phyloP scores from a whole-genome alignment of 2,113 vertebrate genomes.

The Protobothrops flavoviridis region DNA sequence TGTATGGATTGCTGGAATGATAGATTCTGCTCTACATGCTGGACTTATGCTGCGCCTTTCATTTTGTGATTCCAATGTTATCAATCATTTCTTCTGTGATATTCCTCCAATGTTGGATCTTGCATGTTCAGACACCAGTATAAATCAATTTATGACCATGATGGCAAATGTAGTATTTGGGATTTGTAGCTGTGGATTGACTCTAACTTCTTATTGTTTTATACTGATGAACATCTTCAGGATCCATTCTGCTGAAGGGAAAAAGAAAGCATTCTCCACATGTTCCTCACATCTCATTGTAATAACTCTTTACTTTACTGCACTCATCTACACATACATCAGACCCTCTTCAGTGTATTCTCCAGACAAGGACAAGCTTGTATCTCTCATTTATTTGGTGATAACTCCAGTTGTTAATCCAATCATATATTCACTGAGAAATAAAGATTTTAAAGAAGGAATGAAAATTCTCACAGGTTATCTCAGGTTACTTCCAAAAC shows the following conservation, averaged over 20 bases:
- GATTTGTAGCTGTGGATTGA: background rate
- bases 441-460: background rate
- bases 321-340: slow-evolving; percentile 48
- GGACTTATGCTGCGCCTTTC: background rate
- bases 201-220: background rate
- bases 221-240: background rate
- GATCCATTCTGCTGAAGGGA: background rate
- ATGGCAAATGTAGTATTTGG: background rate
- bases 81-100: slow-evolving; percentile 36
- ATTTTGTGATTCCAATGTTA: slow-evolving; percentile 4
- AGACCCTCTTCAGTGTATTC: slow-evolving; percentile 30
- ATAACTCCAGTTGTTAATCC: background rate
- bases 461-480: background rate
- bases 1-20: background rate
- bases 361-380: background rate
- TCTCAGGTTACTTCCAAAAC: background rate
- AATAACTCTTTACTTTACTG: slow-evolving; percentile 39
- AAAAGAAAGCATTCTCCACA: slow-evolving; percentile 8
- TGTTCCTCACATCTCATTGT: slow-evolving; percentile 6
- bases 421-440: background rate
- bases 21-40: background rate
- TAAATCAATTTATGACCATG: background rate
- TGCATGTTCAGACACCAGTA: background rate
- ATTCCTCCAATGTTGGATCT: background rate
- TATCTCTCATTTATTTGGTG: background rate